Percentiles rank a stretch among this genome's conserved stretches.
phyloP scores from a whole-genome alignment of 2,797 vertebrate genomes.

The Presbytis comata region DNA sequence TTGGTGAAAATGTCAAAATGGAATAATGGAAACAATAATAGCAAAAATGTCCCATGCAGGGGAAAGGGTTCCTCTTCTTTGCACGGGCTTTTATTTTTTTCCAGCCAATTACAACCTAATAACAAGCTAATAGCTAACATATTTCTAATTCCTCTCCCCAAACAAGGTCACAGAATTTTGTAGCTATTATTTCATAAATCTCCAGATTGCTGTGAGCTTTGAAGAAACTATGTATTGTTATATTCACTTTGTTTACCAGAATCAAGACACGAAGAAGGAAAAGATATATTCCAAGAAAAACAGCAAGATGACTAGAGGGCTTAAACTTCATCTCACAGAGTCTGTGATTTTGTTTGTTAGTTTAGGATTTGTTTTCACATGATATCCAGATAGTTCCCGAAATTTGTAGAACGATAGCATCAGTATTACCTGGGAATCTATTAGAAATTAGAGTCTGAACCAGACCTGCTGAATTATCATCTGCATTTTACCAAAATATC shows the following conservation, averaged over 20 bases:
- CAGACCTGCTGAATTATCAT: not conserved
- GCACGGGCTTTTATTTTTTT: not conserved
- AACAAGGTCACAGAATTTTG: not conserved
- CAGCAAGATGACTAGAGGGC: not conserved
- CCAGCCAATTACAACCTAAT: conserved; percentile 8
- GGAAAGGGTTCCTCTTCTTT: not conserved
- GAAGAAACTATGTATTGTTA: not conserved
- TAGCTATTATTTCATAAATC: conserved; percentile 10
- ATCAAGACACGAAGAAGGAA: not conserved
- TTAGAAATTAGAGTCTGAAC: not conserved
- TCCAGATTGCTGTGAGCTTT: not conserved
- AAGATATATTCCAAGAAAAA: not conserved
- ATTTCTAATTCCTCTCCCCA: conserved; percentile 1
- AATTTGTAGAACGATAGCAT: not conserved
- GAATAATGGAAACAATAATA: not conserved
- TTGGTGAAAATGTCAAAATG: not conserved
- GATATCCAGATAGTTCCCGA: not conserved
- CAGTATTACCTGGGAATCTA: not conserved
- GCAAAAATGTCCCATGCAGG: not conserved
- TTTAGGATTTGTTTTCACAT: not conserved
- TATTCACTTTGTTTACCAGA: not conserved
- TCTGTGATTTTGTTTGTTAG: not conserved
- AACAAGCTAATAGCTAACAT: not conserved
- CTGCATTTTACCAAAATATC: not conserved
- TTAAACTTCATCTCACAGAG: not conserved